These are phyloP conservation scores for Parazoanthus atlanticus DNA, from an alignment of 92 coral and sea anemone species.

Conservation along the genomic window DNA sequence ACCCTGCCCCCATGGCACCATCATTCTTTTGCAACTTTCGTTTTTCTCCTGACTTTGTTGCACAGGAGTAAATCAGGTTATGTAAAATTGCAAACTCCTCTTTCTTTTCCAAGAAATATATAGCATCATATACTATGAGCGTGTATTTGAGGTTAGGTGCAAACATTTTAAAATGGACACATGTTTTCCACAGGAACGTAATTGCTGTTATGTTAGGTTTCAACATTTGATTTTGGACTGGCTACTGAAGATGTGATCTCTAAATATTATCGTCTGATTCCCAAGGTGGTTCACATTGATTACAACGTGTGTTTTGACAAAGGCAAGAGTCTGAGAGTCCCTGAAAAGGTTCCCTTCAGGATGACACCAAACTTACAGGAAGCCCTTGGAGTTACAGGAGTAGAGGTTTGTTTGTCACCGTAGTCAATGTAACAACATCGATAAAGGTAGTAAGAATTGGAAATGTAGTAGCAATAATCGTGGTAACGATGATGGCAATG, in stretches of 20 bases:
- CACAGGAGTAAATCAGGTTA: too few relatives aligned
- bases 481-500: not conserved
- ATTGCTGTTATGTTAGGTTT: not conserved
- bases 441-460: not conserved
- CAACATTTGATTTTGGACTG: not conserved
- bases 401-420: constrained; percentile 61
- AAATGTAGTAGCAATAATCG: not conserved
- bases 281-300: constrained; percentile 98
- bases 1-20: too few relatives aligned
- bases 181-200: not conserved
- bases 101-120: not conserved
- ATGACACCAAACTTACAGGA: constrained; percentile 98
- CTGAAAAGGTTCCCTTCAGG: constrained; percentile 97
- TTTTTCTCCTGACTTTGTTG: too few relatives aligned
- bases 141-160: not conserved
- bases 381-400: constrained; percentile 97
- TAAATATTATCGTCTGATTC: not conserved
- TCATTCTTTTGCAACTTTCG: too few relatives aligned
- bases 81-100: not conserved
- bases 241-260: not conserved
- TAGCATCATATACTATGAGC: not conserved
- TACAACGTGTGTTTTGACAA: constrained; percentile 99
- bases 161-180: not conserved
- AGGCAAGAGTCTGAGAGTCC: constrained; percentile 93
- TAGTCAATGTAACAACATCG: not conserved